Percentiles rank a stretch among this genome's conserved stretches.
These are phyloP conservation scores for Macroglossus sobrinus DNA, from an alignment of 2,113 vertebrate species.

Conservation along the genomic window DNA sequence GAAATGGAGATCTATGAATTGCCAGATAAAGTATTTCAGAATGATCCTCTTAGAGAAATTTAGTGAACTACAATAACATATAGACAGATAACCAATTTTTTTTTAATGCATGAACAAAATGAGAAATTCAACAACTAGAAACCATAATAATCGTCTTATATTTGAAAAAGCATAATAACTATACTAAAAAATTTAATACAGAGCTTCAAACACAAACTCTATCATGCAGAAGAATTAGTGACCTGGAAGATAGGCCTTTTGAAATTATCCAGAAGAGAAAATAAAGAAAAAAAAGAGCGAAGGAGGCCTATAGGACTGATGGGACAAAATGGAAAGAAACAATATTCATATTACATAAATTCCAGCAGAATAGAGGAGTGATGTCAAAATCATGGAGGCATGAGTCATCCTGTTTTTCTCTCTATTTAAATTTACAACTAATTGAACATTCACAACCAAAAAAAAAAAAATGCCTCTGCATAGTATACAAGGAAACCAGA, in stretches of 20 bases:
- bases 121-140: background rate
- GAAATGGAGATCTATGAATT: background rate
- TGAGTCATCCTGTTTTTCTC: no score
- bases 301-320: background rate
- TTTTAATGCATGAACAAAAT: background rate
- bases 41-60: background rate
- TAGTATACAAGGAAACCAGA: no score
- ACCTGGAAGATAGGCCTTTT: background rate
- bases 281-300: background rate
- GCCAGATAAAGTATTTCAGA: background rate
- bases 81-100: background rate
- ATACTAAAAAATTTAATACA: background rate
- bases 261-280: background rate
- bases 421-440: no score
- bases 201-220: background rate
- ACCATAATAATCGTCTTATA: background rate
- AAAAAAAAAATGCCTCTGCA: no score
- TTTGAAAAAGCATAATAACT: background rate
- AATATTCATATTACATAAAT: background rate
- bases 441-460: no score
- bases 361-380: background rate
- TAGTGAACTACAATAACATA: background rate
- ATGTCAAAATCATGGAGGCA: no score
- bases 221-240: background rate
- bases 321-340: background rate